Base-by-base conservation (phyloP, 2,113 vertebrate genomes). In the Panurus biarmicus region DNA sequence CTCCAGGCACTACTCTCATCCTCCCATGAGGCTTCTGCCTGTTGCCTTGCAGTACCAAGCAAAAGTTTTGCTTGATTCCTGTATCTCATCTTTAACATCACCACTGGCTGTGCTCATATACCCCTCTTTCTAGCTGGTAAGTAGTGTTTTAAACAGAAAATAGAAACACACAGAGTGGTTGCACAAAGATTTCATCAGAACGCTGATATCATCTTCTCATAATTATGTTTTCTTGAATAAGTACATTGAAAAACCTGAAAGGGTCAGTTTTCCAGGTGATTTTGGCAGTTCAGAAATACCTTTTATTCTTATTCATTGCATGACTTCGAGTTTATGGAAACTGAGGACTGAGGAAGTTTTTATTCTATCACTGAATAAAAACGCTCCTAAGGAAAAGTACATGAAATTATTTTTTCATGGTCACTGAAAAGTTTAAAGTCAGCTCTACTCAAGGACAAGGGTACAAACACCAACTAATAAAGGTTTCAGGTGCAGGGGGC, bases 401-500 rank as follows among this genome's bases (percentile, higher is more conserved):
- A 56, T 18, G 31, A 65, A 72, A 91, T 53, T 45, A 61, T 45
- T 74, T 77, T 70, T 70, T 76, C 18, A 48, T 20, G 10, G 45
- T 76, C 50, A 90, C 16, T 28, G 19, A 38, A 73, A 93, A 12
- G 5, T 47, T 82, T 79, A 19, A 90, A 76, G 44, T 19, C 40
- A 57, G 44, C 6, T 86, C 20, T 48, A 36, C 9, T 60, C 33
- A 87, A 65, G 21, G 33, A 70, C 12, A 21, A 67, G 9, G 14
- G 22, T 24, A 70, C 17, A 85, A 66, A 47, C 2, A 70, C 13
- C 12, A 70, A 21, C 10, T 71, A 81, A 87, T 13, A 62, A 45
- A 58, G 2, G 6, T 35, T 89, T 54, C 22, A 51, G 11, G 29
- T 42, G 23, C 5, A 31, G 11, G 2, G 2, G 1, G 4, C 6